Base-by-base conservation (phyloP, 2,797 vertebrate genomes). In the Clarias fuscus region DNA sequence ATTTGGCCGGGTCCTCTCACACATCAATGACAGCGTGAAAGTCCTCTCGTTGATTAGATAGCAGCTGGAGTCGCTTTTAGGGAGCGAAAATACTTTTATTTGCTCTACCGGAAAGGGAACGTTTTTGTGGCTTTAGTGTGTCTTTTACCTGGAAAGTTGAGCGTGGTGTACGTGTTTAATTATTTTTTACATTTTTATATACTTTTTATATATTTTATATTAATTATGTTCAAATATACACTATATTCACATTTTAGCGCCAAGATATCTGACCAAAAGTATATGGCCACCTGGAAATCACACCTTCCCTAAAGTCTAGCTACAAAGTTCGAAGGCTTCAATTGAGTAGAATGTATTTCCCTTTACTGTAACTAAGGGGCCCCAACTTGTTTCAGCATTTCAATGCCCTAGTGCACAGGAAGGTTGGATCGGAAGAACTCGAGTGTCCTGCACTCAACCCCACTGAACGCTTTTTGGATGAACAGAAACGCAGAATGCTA, bases 11-110 rank as follows among this genome's bases (percentile, higher is more conserved):
- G 72, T 73, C 80, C 80, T 86, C 77, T 86, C 61, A 80, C 65
- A 89, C 48, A 82, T 86, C 86, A 90, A 84, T 84, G 87, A 85
- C 88, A 83, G 84, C 78, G 70, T 85, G 83, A 85, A 89, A 85
- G 85, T 88, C 81, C 82, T 81, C 77, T 70, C 24, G 22, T 15
- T 27, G 58, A 76, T 64, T 75, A 77, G 61, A 86, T n/a, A 48
- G 72, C 71, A 40, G 33, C 17, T 27, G 62, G 27, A 48, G 2
- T 24, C 56, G 53, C 58, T 76, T 79, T 75, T 11, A 67, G 17
- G 53, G 30, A 59, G 33, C 61, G 48, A 67, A 81, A 30, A 48
- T 10, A 43, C 37, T 65, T 67, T 79, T 64, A 22, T 64, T 40
- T n/a, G 59, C 59, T 64, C 22, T 48, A 27, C 20, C 7, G 4